Percentiles rank a stretch among this genome's conserved stretches.
These are phyloP conservation scores for Euphydryas editha DNA, from an alignment of 2,888 invertebrate species.

Conservation along the genomic window DNA sequence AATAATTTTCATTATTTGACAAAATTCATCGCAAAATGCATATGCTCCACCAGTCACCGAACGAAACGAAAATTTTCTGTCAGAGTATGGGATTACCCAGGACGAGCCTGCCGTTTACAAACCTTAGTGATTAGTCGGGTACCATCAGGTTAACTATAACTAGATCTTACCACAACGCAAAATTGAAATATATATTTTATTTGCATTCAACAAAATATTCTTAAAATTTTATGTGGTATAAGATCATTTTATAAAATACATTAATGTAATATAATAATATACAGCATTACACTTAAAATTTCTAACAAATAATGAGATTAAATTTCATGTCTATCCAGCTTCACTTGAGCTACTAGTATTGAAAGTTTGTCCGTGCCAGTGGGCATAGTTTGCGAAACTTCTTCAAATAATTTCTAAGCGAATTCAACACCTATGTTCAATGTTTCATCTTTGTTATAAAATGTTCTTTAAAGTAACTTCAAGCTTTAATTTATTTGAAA, in stretches of 20 bases:
- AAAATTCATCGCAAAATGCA: too few species aligned
- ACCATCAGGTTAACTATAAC: too few species aligned
- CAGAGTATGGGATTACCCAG: too few species aligned
- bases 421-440: slow-evolving; percentile 23
- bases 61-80: too few species aligned
- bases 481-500: slow-evolving; percentile 1
- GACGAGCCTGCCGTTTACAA: too few species aligned
- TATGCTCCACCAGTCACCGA: too few species aligned
- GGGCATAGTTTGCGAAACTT: slow-evolving; percentile 25
- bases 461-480: slow-evolving; percentile 1
- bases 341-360: slow-evolving; percentile 1
- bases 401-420: slow-evolving; percentile 16
- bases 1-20: too few species aligned
- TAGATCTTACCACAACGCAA: too few species aligned
- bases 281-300: neutral
- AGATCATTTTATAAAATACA: neutral
- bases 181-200: too few species aligned
- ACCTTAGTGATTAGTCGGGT: too few species aligned
- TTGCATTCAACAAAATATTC: too few species aligned
- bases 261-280: neutral
- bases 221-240: too few species aligned
- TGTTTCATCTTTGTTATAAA: slow-evolving; percentile 6
- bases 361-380: slow-evolving; percentile 21
- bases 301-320: slow-evolving; percentile 14
- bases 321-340: slow-evolving; percentile 22